Percentiles rank a stretch among this genome's conserved stretches.
phyloP scores from a whole-genome alignment of 2,888 invertebrate genomes.

The Buathra laborator region DNA sequence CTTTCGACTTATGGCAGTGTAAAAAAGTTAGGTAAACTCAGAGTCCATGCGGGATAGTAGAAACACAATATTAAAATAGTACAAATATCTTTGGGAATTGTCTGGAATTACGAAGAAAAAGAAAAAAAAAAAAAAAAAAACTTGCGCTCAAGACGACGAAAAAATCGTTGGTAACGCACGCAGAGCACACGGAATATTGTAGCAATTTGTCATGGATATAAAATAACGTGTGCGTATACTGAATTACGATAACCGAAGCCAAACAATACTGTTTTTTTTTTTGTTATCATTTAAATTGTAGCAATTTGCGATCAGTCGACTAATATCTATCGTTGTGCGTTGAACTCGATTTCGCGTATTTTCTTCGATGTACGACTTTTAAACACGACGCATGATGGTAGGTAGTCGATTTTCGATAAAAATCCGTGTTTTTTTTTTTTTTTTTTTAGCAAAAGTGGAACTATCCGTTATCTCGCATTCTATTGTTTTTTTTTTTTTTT shows the following conservation, averaged over 20 bases:
- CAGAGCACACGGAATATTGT: neutral
- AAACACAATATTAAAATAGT: neutral
- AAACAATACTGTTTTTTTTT: neutral
- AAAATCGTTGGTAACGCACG: neutral
- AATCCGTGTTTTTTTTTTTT: too few species aligned
- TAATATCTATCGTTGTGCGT: neutral
- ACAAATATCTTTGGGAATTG: neutral
- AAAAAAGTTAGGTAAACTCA: conserved; percentile 44
- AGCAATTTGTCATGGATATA: neutral
- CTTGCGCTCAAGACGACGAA: neutral
- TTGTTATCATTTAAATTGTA: neutral
- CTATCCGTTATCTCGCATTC: too few species aligned
- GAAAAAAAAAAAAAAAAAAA: neutral
- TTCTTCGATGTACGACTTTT: too few species aligned
- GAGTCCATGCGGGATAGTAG: conserved; percentile 1
- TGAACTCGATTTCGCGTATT: too few species aligned
- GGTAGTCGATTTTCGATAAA: too few species aligned
- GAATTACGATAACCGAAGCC: neutral
- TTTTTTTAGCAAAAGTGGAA: too few species aligned
- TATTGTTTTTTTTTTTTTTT: too few species aligned
- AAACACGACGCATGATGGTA: too few species aligned
- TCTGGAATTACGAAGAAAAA: neutral
- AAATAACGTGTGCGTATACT: neutral
- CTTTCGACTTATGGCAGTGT: conserved; percentile 63
- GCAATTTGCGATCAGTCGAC: neutral